Base-by-base conservation (phyloP, 2,888 invertebrate genomes). In the Lasioglossum zephyrum region DNA sequence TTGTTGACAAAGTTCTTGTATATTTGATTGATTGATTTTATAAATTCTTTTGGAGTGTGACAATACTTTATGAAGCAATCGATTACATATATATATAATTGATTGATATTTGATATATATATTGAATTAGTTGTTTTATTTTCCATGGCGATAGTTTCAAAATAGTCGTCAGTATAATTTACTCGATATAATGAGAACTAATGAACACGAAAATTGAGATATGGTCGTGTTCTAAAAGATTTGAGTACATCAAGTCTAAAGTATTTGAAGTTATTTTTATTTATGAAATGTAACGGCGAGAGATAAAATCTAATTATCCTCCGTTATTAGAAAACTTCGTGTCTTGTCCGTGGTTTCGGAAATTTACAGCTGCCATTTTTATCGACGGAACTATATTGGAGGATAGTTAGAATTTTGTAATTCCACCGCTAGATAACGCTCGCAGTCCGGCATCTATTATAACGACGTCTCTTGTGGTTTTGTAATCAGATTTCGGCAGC, bases 171-270 rank as follows among this genome's bases (percentile, higher is more conserved):
- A 18, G 5, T 49, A 16, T 18, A 22, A 53, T 53, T 6, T 53
- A 8, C 53, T 53, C 22, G 53, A 22, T 57, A 57, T n/a, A 57
- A 57, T 3, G 11, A n/a, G n/a, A 57, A n/a, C 4, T n/a, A 60
- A 84, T 83, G 90, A 88, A 91, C 89, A 87, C 92, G 92, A 93
- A 87, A 16, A 88, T 66, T 88, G 77, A 76, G 81, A 77, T 83
- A 84, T 91, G 91, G 91, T 85, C 92, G 92, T 85, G 90, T 92
- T 92, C 90, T 90, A 31, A 75, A 22, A 18, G 2, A 69, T 75
- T 85, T 9, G 47, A 39, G 5, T 57, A 53, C n/a, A 4, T 69
- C n/a, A n/a, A 22, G 53, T 8, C 8, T 53, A 9, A 36, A 78
- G 6, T 6, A 0, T 16, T 1, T 13, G 13, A 0, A 26, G 13